These are phyloP conservation scores for Elgonia sp. DNA, from an alignment of 2,888 invertebrate genomes.

Conservation along the genomic window DNA sequence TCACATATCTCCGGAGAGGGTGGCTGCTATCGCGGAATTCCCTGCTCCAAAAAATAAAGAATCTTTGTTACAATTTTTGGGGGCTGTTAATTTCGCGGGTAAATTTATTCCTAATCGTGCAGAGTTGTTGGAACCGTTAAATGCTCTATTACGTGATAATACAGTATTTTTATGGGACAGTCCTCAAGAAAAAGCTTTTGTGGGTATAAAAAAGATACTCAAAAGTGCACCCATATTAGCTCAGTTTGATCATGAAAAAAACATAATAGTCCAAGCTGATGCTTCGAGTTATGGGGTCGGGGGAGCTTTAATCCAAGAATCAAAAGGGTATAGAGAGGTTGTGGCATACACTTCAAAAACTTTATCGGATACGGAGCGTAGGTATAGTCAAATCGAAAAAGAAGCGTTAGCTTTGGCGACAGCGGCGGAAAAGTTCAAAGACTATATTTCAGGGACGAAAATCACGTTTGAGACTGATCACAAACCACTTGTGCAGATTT, in stretches of 20 bases:
- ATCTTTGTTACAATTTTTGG: slow-evolving; percentile 74
- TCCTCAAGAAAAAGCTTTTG: slow-evolving; percentile 71
- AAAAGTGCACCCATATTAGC: slow-evolving; percentile 79
- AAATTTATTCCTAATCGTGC: slow-evolving; percentile 76
- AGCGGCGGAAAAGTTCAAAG: slow-evolving; percentile 79
- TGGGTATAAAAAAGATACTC: slow-evolving; percentile 79
- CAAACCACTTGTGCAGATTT: slow-evolving; percentile 83
- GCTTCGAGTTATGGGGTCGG: background rate
- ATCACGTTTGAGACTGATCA: slow-evolving; percentile 84
- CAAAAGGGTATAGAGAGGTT: background rate
- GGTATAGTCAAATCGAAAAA: slow-evolving; percentile 82
- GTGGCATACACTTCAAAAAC: background rate
- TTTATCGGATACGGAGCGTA: background rate
- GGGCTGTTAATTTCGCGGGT: slow-evolving; percentile 75
- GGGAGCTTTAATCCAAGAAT: slow-evolving; percentile 16
- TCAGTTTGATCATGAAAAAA: slow-evolving; percentile 79
- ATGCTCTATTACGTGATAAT: background rate
- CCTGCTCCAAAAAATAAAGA: slow-evolving; percentile 76
- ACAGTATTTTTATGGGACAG: background rate
- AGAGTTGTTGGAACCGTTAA: background rate
- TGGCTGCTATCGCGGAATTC: slow-evolving; percentile 75
- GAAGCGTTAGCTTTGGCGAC: slow-evolving; percentile 82
- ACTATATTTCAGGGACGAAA: slow-evolving; percentile 81
- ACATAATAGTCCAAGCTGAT: slow-evolving; percentile 19
- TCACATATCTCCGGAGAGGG: slow-evolving; percentile 71